Evolutionary conservation across 2,113 vertebrate species (phyloP).

Genomic region (Pedionomus torquatus): DNA sequence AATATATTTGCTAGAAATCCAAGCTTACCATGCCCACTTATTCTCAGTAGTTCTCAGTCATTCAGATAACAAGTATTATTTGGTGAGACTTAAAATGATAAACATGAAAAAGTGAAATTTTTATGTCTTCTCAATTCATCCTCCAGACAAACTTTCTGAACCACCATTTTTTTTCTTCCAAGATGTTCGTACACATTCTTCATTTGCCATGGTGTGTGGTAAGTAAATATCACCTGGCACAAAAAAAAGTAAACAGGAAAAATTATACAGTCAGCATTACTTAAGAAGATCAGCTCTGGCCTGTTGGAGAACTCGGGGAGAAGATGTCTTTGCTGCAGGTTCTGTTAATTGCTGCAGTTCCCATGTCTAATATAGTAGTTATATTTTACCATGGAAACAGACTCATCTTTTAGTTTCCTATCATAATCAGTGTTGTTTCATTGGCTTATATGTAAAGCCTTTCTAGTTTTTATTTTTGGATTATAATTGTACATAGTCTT

Average conservation of each 20-base stretch:
- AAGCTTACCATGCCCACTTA: neutral
- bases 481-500: neutral
- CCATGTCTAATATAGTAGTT: neutral
- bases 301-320: neutral
- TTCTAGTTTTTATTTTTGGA: neutral
- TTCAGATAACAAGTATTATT: neutral
- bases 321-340: neutral
- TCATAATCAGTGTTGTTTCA: neutral
- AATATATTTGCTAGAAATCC: neutral
- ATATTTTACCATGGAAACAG: conserved; percentile 36
- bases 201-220: neutral
- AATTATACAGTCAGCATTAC: neutral
- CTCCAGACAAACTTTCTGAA: neutral
- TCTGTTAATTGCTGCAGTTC: neutral
- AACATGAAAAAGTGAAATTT: neutral
- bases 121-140: neutral
- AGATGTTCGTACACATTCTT: neutral
- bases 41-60: neutral
- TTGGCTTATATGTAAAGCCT: neutral
- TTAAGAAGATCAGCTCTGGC: neutral
- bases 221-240: neutral
- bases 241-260: neutral
- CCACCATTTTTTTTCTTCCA: neutral
- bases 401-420: neutral
- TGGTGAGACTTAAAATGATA: neutral